Evolutionary conservation across 2,113 vertebrate genomes (phyloP).

Genomic region (Seriola rivoliana): DNA sequence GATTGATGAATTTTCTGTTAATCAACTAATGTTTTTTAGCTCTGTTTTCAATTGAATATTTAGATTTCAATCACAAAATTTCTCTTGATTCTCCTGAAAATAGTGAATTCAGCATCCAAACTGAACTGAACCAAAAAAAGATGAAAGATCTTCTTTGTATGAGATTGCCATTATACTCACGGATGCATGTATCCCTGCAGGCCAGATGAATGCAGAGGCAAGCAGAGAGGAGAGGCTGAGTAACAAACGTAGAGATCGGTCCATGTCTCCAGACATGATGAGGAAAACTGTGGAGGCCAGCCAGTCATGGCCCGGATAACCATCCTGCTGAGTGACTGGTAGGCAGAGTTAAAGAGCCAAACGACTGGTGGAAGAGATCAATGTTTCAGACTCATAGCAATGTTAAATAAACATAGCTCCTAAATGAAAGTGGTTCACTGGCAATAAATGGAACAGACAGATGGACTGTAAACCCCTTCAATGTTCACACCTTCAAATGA

Average conservation of each 20-base stretch:
- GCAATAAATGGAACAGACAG: neutral
- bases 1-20: no score
- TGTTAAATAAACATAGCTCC: neutral
- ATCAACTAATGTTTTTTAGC: no score
- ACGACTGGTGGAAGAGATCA: neutral
- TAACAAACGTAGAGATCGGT: conserved; percentile 87
- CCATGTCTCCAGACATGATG: conserved; percentile 88
- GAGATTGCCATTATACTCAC: conserved; percentile 82
- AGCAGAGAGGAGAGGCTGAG: conserved; percentile 89
- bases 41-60: no score
- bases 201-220: conserved; percentile 93
- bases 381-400: neutral
- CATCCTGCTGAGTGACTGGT: conserved; percentile 85
- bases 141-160: no score
- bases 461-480: neutral
- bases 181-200: conserved; percentile 88
- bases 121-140: no score
- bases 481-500: neutral
- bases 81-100: no score
- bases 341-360: conserved; percentile 85
- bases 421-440: neutral
- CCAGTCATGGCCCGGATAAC: conserved; percentile 91
- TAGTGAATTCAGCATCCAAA: no score
- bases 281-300: conserved; percentile 92
- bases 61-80: no score